phyloP scores from a whole-genome alignment of 2,113 vertebrate species.

The Grammomys surdaster region DNA sequence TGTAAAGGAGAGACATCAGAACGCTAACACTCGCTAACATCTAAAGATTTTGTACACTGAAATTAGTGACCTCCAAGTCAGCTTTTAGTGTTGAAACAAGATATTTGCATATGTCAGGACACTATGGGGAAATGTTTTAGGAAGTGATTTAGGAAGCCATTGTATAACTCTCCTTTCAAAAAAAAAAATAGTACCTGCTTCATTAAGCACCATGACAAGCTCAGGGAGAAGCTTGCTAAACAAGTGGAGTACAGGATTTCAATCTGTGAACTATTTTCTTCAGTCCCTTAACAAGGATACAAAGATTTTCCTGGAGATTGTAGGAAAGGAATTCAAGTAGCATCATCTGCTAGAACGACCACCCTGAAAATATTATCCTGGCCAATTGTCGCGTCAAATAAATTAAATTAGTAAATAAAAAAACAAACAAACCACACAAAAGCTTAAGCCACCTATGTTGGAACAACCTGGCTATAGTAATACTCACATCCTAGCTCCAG shows the following conservation, averaged over 20 bases:
- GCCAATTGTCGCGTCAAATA: constrained; percentile 49
- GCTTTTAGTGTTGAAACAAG: constrained; percentile 22
- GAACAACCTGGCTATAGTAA: constrained; percentile 13
- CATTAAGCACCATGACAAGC: neutral
- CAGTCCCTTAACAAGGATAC: neutral
- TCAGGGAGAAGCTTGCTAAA: constrained; percentile 1
- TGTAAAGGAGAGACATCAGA: neutral
- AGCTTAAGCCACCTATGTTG: neutral
- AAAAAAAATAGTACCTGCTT: neutral
- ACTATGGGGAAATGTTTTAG: neutral
- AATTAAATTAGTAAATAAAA: no score
- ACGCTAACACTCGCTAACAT: neutral
- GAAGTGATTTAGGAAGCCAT: neutral
- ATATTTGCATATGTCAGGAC: neutral
- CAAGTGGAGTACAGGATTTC: neutral
- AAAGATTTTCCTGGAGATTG: constrained; percentile 57
- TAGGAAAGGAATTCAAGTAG: constrained; percentile 40
- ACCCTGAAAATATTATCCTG: neutral
- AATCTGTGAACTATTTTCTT: neutral
- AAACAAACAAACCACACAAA: neutral
- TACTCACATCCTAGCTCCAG: neutral
- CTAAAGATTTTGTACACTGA: constrained; percentile 16
- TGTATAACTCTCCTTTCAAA: neutral
- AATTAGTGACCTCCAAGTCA: constrained; percentile 36
- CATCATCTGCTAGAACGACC: constrained; percentile 54